Evolutionary conservation across 2,888 invertebrate genomes (phyloP).

Genomic region (Macropis europaea): DNA sequence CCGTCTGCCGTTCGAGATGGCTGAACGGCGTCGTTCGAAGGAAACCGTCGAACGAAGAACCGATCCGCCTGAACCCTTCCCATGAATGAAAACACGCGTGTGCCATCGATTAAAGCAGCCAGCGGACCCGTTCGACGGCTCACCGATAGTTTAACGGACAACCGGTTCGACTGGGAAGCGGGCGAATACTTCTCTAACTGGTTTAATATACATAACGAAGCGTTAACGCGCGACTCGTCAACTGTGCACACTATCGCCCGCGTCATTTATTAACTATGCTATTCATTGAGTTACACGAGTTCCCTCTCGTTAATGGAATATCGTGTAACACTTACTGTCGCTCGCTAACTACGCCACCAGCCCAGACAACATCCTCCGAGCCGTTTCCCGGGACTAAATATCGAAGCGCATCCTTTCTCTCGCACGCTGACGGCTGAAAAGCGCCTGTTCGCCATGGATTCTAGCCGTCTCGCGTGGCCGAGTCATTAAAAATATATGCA

Average conservation of each 20-base stretch:
- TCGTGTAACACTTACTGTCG: slow-evolving; percentile 30
- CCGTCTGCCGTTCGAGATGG: not conserved
- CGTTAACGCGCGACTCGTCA: slow-evolving; percentile 33
- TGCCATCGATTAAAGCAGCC: slow-evolving; percentile 5
- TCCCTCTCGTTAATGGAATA: slow-evolving; percentile 33
- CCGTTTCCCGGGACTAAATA: slow-evolving; percentile 21
- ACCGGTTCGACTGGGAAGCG: not conserved
- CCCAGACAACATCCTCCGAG: not conserved
- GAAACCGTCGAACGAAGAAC: not conserved
- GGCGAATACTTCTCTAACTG: slow-evolving; percentile 34
- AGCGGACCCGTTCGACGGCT: slow-evolving; percentile 8
- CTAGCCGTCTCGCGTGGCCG: not conserved
- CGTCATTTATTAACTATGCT: slow-evolving; percentile 40
- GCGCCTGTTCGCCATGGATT: not conserved
- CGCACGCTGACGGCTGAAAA: not conserved
- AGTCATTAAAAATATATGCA: slow-evolving; percentile 22
- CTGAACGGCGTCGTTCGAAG: not conserved
- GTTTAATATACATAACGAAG: slow-evolving; percentile 39
- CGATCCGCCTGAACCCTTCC: not conserved
- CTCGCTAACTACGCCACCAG: not conserved
- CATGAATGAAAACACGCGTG: not conserved
- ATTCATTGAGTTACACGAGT: slow-evolving; percentile 44
- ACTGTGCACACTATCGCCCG: slow-evolving; percentile 25
- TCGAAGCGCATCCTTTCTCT: slow-evolving; percentile 4
- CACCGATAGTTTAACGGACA: slow-evolving; percentile 37